Evolutionary conservation across 2,113 vertebrate genomes (phyloP).

Genomic region (Monarcha castaneiventris): DNA sequence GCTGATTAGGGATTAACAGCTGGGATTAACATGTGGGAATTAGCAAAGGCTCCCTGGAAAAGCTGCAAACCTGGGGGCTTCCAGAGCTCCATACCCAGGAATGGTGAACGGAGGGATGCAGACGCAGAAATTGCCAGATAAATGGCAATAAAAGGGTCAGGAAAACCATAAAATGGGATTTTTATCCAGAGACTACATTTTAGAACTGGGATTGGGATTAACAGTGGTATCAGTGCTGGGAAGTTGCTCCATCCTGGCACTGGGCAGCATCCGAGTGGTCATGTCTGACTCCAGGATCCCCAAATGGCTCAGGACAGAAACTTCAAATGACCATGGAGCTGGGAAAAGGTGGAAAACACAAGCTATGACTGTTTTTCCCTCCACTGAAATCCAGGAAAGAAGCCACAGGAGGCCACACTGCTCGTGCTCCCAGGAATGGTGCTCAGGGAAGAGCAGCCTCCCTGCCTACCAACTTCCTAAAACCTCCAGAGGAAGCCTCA

Average conservation of each 20-base stretch:
- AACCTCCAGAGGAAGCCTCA: not conserved
- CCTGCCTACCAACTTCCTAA: not conserved
- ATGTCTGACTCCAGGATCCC: rapidly evolving
- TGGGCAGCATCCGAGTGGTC: rapidly evolving
- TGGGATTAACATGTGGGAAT: not conserved
- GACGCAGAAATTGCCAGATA: rapidly evolving
- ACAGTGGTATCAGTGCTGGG: not conserved
- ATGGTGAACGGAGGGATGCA: rapidly evolving
- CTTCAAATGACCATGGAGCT: rapidly evolving
- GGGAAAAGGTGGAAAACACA: not conserved
- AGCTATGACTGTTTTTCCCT: rapidly evolving
- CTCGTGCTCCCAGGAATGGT: rapidly evolving
- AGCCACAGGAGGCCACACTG: not conserved
- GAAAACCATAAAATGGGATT: rapidly evolving
- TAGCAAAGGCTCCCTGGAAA: not conserved
- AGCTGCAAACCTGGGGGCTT: not conserved
- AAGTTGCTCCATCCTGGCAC: not conserved
- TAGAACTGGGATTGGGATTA: too few species aligned
- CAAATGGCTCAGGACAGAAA: not conserved
- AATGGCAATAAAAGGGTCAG: not conserved
- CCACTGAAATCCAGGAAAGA: not conserved
- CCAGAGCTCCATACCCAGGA: not conserved
- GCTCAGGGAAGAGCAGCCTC: not conserved
- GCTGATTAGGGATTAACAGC: not conserved
- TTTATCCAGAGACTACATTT: rapidly evolving